phyloP scores from a whole-genome alignment of 2,113 vertebrate genomes.

The Cyanocitta stelleri region DNA sequence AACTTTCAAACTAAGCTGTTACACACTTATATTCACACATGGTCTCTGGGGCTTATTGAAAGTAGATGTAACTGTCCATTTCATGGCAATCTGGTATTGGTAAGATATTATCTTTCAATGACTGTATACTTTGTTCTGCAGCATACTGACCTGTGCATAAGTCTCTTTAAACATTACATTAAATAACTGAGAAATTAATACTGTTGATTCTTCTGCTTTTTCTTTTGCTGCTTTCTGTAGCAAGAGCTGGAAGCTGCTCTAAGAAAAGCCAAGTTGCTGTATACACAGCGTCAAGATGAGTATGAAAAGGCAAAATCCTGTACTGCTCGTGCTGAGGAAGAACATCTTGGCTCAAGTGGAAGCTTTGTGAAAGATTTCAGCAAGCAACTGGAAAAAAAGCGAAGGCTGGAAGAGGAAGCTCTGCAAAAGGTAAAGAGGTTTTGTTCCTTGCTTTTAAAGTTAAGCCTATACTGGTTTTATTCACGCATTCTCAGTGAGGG shows the following conservation, averaged over 20 bases:
- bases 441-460: not conserved
- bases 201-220: not conserved
- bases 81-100: not conserved
- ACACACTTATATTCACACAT: not conserved
- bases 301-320: conserved; percentile 91
- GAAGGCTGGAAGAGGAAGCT: conserved; percentile 90
- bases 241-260: conserved; percentile 88
- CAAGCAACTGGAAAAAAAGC: conserved; percentile 89
- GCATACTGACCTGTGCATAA: not conserved
- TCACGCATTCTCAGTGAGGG: not conserved
- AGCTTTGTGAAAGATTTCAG: conserved; percentile 71
- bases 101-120: not conserved
- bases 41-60: not conserved
- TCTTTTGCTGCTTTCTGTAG: conserved; percentile 59
- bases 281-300: conserved; percentile 89
- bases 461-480: not conserved
- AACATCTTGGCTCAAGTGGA: conserved; percentile 73
- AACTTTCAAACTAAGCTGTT: not conserved
- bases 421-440: conserved; percentile 84
- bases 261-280: conserved; percentile 86
- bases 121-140: not conserved
- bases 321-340: conserved; percentile 88
- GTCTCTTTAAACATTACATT: not conserved
- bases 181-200: not conserved
- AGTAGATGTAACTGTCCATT: not conserved